These are phyloP conservation scores for Acleris laterana DNA, from an alignment of 2,888 invertebrate genomes.

Conservation along the genomic window DNA sequence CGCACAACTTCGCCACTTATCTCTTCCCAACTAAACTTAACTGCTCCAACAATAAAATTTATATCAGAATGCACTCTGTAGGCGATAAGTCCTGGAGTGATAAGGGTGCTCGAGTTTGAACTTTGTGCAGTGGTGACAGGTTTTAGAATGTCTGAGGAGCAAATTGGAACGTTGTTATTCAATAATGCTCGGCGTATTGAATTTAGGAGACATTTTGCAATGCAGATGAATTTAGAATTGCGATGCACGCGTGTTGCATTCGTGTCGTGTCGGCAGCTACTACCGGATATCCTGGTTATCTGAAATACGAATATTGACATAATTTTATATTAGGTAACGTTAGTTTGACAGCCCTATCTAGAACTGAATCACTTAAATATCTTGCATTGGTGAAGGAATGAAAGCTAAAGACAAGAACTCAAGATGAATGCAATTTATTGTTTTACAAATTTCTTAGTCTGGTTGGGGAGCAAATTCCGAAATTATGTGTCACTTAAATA, in stretches of 20 bases:
- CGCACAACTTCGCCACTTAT: slow-evolving; percentile 22
- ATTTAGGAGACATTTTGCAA: slow-evolving; percentile 12
- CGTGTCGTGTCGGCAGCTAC: background rate
- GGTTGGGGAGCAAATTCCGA: too few species aligned
- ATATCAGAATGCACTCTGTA: slow-evolving; percentile 29
- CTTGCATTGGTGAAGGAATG: too few species aligned
- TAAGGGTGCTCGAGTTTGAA: slow-evolving; percentile 2
- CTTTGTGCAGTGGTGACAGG: slow-evolving; percentile 1
- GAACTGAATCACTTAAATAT: too few species aligned
- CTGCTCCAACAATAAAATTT: slow-evolving; percentile 22
- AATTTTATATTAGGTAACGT: too few species aligned
- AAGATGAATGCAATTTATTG: too few species aligned
- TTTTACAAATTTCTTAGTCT: too few species aligned
- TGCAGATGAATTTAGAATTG: slow-evolving; percentile 11
- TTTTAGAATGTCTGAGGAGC: background rate
- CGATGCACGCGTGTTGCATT: background rate
- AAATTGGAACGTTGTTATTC: slow-evolving; percentile 9
- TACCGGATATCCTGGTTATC: too few species aligned
- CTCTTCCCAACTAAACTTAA: slow-evolving; percentile 28
- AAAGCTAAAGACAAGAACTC: too few species aligned
- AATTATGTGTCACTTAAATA: too few species aligned
- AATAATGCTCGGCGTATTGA: slow-evolving; percentile 21
- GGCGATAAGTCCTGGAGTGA: background rate
- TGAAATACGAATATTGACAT: too few species aligned
- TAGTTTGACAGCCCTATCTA: too few species aligned